Percentiles rank a stretch among this genome's conserved stretches.
These are phyloP conservation scores for Odobenus rosmarus DNA, from an alignment of 2,113 vertebrate species.

Conservation along the genomic window DNA sequence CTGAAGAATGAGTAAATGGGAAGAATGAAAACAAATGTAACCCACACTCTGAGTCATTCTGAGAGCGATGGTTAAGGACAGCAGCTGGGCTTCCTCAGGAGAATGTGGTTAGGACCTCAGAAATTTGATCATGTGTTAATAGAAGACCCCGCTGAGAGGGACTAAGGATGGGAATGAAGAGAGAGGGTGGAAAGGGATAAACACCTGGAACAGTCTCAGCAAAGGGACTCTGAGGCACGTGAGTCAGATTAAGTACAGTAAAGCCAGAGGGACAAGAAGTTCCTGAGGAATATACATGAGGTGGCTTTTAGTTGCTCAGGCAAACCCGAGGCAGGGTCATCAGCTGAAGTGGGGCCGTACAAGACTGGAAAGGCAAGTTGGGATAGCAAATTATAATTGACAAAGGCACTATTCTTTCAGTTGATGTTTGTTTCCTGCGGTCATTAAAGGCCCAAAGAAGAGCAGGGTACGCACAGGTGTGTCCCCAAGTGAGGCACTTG, in stretches of 20 bases:
- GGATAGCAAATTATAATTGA: not conserved
- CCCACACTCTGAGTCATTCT: too few species aligned
- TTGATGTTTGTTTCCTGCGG: fast-evolving
- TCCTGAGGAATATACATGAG: too few species aligned
- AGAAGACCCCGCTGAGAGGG: not conserved
- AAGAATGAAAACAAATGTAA: not conserved
- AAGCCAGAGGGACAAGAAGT: not conserved
- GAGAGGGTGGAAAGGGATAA: not conserved
- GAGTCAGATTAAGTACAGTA: not conserved
- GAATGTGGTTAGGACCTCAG: fast-evolving
- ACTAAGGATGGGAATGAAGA: not conserved
- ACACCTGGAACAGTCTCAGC: not conserved
- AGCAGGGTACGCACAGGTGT: fast-evolving
- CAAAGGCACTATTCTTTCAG: too few species aligned
- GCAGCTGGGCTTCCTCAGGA: too few species aligned
- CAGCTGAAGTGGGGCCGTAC: fast-evolving
- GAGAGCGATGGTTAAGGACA: too few species aligned
- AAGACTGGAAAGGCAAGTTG: not conserved
- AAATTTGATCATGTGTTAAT: fast-evolving
- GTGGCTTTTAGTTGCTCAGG: not conserved
- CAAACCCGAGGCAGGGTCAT: not conserved
- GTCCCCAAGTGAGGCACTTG: too few species aligned
- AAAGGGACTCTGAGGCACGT: not conserved
- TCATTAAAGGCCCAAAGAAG: not conserved
- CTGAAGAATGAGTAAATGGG: not conserved